A percentile compares a stretch with the other conserved stretches of the same genome.
Evolutionary conservation across 2,113 vertebrate genomes (phyloP).

Genomic region (Chloropsis hardwickii): DNA sequence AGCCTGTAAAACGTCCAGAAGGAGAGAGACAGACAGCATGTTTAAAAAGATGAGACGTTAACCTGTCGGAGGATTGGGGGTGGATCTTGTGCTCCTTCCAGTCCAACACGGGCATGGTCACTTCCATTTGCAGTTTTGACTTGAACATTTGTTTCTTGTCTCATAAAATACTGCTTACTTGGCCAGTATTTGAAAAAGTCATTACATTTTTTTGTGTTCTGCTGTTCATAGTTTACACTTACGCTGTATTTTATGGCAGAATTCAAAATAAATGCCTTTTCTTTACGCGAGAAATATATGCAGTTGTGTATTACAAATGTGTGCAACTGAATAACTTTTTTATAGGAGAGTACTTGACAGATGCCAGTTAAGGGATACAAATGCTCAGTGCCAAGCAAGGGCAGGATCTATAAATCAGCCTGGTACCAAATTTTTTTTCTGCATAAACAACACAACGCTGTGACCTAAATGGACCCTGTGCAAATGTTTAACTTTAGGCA

Average conservation of each 20-base stretch:
- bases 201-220: constrained; percentile 45
- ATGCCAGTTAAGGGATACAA: constrained; percentile 54
- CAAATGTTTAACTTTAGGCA: not conserved
- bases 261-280: constrained; percentile 42
- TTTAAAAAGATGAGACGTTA: not conserved
- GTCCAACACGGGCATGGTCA: not conserved
- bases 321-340: constrained; percentile 17
- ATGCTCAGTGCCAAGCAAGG: not conserved
- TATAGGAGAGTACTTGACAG: constrained; percentile 17
- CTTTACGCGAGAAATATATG: constrained; percentile 7
- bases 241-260: not conserved
- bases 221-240: constrained; percentile 41
- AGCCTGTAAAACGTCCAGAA: constrained; percentile 41
- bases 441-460: not conserved
- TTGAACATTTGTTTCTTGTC: constrained; percentile 20
- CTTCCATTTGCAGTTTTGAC: not conserved
- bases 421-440: not conserved
- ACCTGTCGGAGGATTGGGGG: not conserved
- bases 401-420: constrained; percentile 32
- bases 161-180: constrained; percentile 8
- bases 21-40: not conserved
- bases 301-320: not conserved
- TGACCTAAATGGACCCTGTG: not conserved
- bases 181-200: constrained; percentile 10
- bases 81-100: not conserved